A percentile compares a stretch with the other conserved stretches of the same genome.
Evolutionary conservation across 2,113 vertebrate species (phyloP).

Genomic region (Amblyornis subalaris): DNA sequence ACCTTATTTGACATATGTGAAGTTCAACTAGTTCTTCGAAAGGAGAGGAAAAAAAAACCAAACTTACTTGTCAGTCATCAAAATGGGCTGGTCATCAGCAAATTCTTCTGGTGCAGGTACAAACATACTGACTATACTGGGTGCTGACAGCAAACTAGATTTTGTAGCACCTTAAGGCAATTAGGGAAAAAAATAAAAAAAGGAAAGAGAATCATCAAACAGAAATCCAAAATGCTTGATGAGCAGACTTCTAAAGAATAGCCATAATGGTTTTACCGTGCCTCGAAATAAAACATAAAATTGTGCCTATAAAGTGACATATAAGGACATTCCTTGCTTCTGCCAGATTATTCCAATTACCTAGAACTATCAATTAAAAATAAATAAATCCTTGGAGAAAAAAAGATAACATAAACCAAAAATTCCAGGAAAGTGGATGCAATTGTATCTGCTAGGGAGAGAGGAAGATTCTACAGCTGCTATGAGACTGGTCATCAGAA

Average conservation of each 20-base stretch:
- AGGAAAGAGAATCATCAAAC: not conserved
- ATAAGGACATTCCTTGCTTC: not conserved
- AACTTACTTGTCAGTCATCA: conserved; percentile 93
- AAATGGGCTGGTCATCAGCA: conserved; percentile 90
- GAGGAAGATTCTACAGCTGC: not conserved
- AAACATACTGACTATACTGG: conserved; percentile 98
- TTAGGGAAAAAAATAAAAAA: not conserved
- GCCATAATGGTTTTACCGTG: not conserved
- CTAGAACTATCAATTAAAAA: not conserved
- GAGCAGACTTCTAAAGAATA: not conserved
- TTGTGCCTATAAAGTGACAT: not conserved
- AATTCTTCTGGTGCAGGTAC: conserved; percentile 97
- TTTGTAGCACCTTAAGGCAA: conserved; percentile 85
- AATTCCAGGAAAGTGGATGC: not conserved
- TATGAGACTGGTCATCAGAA: not conserved
- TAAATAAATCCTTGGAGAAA: not conserved
- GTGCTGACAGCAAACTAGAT: conserved; percentile 92
- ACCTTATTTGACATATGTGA: not conserved
- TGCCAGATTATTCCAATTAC: not conserved
- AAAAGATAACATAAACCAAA: not conserved
- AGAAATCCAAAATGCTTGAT: not conserved
- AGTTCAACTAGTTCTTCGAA: not conserved
- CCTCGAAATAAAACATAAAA: not conserved
- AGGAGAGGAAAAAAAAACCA: not conserved
- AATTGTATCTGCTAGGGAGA: not conserved